Base-by-base conservation (phyloP, 2,797 vertebrate species). In the Pangasius sanitwongsei region DNA sequence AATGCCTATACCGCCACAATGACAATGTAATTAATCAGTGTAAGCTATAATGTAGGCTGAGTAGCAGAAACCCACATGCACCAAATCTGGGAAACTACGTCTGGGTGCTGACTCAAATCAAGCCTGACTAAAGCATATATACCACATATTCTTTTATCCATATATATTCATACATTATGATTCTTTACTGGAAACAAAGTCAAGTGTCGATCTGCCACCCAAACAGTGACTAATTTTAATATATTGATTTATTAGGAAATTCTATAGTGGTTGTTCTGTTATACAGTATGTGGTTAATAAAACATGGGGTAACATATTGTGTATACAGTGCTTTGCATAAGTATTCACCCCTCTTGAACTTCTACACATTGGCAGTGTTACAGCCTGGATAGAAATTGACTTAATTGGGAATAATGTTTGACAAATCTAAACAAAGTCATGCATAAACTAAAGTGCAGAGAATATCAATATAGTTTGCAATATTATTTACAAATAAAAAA, bases 61-160 rank as follows among this genome's bases (percentile, higher is more conserved):
- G 59, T 9, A 18, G 81, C 81, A 48, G 82, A 84, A 84, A 84
- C 25, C 82, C 82, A 50, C 82, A 67, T 12, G 82, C 82, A 3
- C 25, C 25, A 48, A 67, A 50, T 67, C 82, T 48, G 13, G 41
- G 82, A 84, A 84, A 84, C 37, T 84, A 63, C 81, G 37, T 28
- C 81, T n/a, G 37, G 37, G 25, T 65, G 59, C 59, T 83, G 82
- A 84, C 61, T 67, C 61, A 84, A 67, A 65, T 31, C 8, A 84
- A 48, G 44, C 61, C 80, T 83, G 57, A 83, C 57, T 61, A 8
- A 82, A 13, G 3, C 41, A 7, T 28, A 37, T 72, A 85, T 25
- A 70, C 50, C n/a, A 23, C n/a, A 23, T 9, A 70, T 48, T 63
- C 50, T 31, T 67, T 25, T 74, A 37, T 15, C 59, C 31, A 37